Base-by-base conservation (phyloP, 2,888 invertebrate species). In the Dryobotodes eremita region DNA sequence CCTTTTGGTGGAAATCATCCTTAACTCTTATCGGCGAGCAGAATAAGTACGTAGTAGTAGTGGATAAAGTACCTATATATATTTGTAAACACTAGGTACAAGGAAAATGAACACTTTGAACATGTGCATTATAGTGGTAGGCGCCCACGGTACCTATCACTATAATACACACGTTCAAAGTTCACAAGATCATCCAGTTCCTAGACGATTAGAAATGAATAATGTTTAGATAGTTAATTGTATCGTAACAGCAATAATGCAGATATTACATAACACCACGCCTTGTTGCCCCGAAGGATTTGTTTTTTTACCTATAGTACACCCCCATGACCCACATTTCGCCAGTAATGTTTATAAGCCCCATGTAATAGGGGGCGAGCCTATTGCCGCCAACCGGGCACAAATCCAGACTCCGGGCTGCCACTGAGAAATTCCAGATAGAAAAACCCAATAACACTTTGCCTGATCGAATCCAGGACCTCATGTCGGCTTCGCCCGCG, bases 51-150 rank as follows among this genome's bases (percentile, higher is more conserved):
- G 15, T 50, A 26, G 8, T 62, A 23, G 46, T 46, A 46, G 13
- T 4, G 31, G 71, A 42, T 48, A 57, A 23, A 50, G 5, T 31
- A 42, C 3, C 15, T n/a, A n/a, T 1, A 8, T 36, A 36, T n/a
- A 36, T 36, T 36, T 36, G 3, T 36, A 36, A 36, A 46, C n/a
- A n/a, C n/a, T n/a, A n/a, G n/a, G n/a, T n/a, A n/a, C 20, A 57
- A 75, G 79, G 81, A 81, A 81, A 80, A 77, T 61, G 66, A 3
- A 36, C 31, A 36, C 31, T 36, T 36, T 36, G 31, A 36, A 36
- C 31, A 36, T 36, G 31, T 36, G 31, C 3, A 36, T 36, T 36
- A 36, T 36, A 36, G 3, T 2, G 31, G 31, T 1, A 36, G 31
- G 31, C 3, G 3, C 31, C 31, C 31, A 36, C 31, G n/a, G 13